Conservation (phyloP, 2,113 vertebrate genomes). For the Anhinga anhinga region DNA sequence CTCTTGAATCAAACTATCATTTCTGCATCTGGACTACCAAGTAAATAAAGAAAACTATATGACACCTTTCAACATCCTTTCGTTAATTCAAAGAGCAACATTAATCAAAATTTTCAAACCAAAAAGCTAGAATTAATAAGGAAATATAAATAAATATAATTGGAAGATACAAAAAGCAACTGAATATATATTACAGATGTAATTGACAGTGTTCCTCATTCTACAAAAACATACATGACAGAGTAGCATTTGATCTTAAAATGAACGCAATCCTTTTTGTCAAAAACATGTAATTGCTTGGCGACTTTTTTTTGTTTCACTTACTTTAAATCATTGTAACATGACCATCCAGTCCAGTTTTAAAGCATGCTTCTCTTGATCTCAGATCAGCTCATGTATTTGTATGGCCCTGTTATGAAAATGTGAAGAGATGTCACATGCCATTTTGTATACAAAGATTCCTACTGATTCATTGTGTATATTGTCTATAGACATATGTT, state of each 20-base stretch:
- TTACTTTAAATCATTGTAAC: not conserved
- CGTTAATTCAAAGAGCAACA: not conserved
- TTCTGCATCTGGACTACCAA: not conserved
- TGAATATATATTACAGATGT: not conserved
- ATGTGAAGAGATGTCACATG: slow-evolving; percentile 36
- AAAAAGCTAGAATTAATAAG: not conserved
- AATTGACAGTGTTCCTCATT: slow-evolving; percentile 9
- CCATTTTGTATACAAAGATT: not conserved
- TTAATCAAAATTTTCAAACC: not conserved
- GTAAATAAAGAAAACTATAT: not conserved
- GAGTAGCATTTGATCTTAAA: not conserved
- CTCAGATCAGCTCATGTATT: not conserved
- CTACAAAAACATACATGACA: not conserved
- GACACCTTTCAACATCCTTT: not conserved
- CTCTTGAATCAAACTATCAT: not conserved
- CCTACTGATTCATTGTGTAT: slow-evolving; percentile 3
- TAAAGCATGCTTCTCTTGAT: not conserved
- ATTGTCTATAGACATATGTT: not conserved
- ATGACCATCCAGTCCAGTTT: not conserved
- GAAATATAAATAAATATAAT: not conserved
- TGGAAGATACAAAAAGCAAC: not conserved
- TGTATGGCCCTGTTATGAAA: slow-evolving; percentile 27
- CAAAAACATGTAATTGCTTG: not conserved
- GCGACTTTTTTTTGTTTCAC: not conserved
- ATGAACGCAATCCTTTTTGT: not conserved